Evolutionary conservation across 2,888 invertebrate genomes (phyloP), one percentile per base, ranked within the genome.

Genomic region (Apeira syringaria): DNA sequence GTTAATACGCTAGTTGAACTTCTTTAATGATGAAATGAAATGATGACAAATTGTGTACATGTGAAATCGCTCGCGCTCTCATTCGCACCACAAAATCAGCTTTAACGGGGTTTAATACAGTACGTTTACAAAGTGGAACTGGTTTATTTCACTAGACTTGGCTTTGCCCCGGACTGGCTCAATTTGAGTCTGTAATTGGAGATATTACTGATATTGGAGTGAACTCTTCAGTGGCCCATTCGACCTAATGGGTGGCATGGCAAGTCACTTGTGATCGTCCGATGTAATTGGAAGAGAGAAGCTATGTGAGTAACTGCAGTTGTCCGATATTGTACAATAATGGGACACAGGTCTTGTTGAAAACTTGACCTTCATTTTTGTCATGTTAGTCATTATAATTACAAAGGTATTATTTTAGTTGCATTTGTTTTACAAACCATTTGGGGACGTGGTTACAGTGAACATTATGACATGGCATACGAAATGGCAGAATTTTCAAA

Each of bases 61-160:
- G n/a, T n/a, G n/a, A n/a, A 41, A 29, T 9, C 35, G 35, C 42
- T 31, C 2, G 3, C 26, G 8, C 31, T 8, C 2, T 1, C 4
- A 49, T 61, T 75, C 69, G 51, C 12, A 61, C 64, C 69, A 58
- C 39, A 45, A 43, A 15, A 34, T 56, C 56, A 56, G 62, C 69
- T 70, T 71, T 79, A 74, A 76, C 81, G 74, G 74, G 69, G 69
- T 74, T 75, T 75, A 74, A 70, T 72, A 64, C 62, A 56, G 65
- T 68, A 73, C 71, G 64, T 66, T 79, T 73, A 80, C 77, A 75
- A 73, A 82, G 75, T 78, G 74, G 68, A 64, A 51, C 63, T 61
- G 73, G 78, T 78, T 75, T 24, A 24, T 76, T 80, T 74, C 78
- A 74, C 74, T 70, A 67, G 68, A 72, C 71, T 68, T 64, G 58